Percentiles rank a stretch among this genome's conserved stretches.
Evolutionary conservation across 1,140 invertebrate genomes (phyloP).

Genomic region (Aporrectodea caliginosa): DNA sequence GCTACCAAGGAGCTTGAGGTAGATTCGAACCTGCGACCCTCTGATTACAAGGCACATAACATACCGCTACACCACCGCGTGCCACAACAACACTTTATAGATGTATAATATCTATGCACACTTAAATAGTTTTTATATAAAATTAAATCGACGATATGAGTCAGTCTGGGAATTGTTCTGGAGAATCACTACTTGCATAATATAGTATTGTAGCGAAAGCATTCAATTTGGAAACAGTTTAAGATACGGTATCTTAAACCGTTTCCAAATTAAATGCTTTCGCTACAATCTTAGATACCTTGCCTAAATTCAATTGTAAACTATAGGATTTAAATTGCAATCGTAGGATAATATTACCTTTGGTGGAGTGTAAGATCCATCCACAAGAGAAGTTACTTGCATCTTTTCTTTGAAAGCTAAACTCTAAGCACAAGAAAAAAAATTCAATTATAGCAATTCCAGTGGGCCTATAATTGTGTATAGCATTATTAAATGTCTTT

Average conservation of each 20-base stretch:
- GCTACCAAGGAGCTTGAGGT: no score
- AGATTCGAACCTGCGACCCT: no score
- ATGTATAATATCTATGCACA: no score
- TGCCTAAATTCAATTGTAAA: no score
- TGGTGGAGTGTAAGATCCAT: conserved; percentile 65
- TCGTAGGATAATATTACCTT: conserved; percentile 53
- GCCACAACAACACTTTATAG: no score
- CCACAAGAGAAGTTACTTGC: conserved; percentile 66
- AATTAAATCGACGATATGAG: no score
- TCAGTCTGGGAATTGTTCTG: background rate
- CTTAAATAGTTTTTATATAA: no score
- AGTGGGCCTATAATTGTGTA: background rate
- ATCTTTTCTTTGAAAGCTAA: conserved; percentile 71
- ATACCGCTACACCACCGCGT: no score
- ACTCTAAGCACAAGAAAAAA: conserved; percentile 61
- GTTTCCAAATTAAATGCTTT: background rate
- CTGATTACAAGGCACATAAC: no score
- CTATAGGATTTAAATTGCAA: background rate
- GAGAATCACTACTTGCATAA: background rate
- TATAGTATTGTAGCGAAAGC: background rate
- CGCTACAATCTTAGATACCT: background rate
- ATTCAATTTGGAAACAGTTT: background rate
- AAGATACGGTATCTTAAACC: no score
- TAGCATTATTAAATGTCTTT: no score
- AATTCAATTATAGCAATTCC: conserved; percentile 32